Base-by-base conservation (phyloP, 2,888 invertebrate genomes). In the Monopis laevigella region DNA sequence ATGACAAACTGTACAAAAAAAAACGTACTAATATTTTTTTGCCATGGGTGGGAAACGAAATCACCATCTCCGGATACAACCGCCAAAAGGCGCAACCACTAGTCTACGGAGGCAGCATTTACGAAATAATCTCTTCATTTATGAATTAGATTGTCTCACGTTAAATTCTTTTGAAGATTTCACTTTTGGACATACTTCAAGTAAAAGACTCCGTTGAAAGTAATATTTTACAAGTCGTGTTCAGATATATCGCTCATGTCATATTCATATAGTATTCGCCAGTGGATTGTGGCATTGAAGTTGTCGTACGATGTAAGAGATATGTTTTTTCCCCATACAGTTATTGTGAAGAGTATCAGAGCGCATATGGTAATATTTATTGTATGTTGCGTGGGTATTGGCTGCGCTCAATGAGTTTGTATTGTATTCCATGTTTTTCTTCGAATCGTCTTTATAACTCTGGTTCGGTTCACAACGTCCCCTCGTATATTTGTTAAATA, bases 161-260 rank as follows among this genome's bases (percentile, higher is more conserved):
- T n/a, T n/a, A n/a, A n/a, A n/a, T n/a, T n/a, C n/a, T n/a, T n/a
- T n/a, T n/a, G n/a, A n/a, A n/a, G n/a, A n/a, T n/a, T n/a, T n/a
- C n/a, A n/a, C n/a, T n/a, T n/a, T n/a, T n/a, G n/a, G n/a, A n/a
- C n/a, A 8, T 21, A 8, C 8, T 21, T 8, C 6, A 21, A 21
- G 24, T 21, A 21, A 21, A 21, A 8, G 5, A 19, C n/a, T 36
- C 19, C n/a, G n/a, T 19, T n/a, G 12, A 18, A 13, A 14, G 10
- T 68, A 72, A 68, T 72, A 72, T 71, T 73, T 69, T 66, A 75
- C 60, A 61, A 65, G 69, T 73, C 73, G 73, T 73, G 72, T 62
- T 55, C 61, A 73, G 77, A 77, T 77, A 66, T 67, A 77, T 77
- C 75, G 66, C 66, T 71, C 63, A 67, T 64, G 59, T 54, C 61